Conservation (phyloP, 2,797 vertebrate species). For the Gadopsis bispinosus region DNA sequence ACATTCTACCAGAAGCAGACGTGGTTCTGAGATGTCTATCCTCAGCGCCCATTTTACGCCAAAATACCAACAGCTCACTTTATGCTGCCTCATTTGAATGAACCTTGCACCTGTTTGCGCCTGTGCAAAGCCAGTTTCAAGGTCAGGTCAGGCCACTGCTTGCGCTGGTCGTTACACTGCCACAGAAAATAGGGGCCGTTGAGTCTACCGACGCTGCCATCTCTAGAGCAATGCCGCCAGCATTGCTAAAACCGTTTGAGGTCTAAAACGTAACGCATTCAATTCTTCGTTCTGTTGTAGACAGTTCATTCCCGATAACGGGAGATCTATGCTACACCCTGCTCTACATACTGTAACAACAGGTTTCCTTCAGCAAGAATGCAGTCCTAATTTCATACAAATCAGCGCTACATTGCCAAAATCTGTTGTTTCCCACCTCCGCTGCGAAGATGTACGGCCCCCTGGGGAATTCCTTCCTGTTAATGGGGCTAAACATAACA, state of each 20-base stretch:
- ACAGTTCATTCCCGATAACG: background rate
- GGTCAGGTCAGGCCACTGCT: too few relatives aligned
- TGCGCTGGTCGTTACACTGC: too few relatives aligned
- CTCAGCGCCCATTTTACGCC: background rate
- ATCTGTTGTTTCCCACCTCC: conserved; percentile 41
- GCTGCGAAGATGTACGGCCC: conserved; percentile 16
- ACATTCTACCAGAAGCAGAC: background rate
- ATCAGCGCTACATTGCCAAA: conserved; percentile 21
- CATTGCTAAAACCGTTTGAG: too few relatives aligned
- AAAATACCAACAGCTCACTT: background rate
- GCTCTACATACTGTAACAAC: background rate
- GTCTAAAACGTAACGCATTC: background rate
- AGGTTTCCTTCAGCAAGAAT: conserved; percentile 8
- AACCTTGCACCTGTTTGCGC: too few relatives aligned
- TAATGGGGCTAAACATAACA: conserved; percentile 55
- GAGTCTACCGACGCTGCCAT: background rate
- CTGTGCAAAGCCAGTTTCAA: too few relatives aligned
- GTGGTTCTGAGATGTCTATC: background rate
- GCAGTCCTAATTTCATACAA: conserved; percentile 25
- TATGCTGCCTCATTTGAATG: too few relatives aligned
- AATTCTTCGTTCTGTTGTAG: background rate
- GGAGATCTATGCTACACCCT: background rate
- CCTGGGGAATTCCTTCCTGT: conserved; percentile 27
- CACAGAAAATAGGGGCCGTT: too few relatives aligned
- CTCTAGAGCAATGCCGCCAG: background rate